Evolutionary conservation across 2,888 invertebrate genomes (phyloP).

Genomic region (Pristionchus japonicus): DNA sequence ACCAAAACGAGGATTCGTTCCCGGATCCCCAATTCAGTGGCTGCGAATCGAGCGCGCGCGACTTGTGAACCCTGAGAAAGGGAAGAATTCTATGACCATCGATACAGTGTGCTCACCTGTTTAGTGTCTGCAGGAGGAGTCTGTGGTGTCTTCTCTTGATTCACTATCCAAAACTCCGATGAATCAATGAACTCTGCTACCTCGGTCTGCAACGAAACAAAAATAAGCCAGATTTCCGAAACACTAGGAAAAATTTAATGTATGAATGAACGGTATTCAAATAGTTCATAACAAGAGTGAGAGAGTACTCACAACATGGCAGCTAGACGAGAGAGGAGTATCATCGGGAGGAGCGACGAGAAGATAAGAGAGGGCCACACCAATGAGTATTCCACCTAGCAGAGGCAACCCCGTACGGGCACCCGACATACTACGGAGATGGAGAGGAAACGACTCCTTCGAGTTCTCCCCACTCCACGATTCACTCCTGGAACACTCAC

Average conservation of each 20-base stretch:
- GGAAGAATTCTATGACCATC: no score
- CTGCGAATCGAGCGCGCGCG: conserved; percentile 89
- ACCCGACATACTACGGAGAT: conserved; percentile 49
- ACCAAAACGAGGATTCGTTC: conserved; percentile 90
- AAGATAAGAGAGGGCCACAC: neutral
- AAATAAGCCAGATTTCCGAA: no score
- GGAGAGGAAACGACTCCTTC: conserved; percentile 1
- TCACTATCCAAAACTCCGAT: conserved; percentile 49
- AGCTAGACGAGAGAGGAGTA: neutral
- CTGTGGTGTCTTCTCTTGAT: conserved; percentile 46
- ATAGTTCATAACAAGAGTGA: neutral
- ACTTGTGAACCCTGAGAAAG: conserved; percentile 47
- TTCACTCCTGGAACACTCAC: conserved; percentile 13
- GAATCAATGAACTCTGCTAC: conserved; percentile 17
- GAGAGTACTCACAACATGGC: neutral
- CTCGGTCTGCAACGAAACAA: neutral
- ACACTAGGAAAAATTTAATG: neutral
- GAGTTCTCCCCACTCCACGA: conserved; percentile 2
- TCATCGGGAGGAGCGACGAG: conserved; percentile 31
- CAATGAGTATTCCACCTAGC: conserved; percentile 52
- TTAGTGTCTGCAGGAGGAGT: conserved; percentile 39
- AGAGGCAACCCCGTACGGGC: conserved; percentile 64
- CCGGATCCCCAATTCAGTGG: conserved; percentile 92
- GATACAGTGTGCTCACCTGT: neutral
- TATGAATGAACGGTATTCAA: neutral